Conservation (phyloP, 2,888 invertebrate genomes). For the Chirona hameri region DNA sequence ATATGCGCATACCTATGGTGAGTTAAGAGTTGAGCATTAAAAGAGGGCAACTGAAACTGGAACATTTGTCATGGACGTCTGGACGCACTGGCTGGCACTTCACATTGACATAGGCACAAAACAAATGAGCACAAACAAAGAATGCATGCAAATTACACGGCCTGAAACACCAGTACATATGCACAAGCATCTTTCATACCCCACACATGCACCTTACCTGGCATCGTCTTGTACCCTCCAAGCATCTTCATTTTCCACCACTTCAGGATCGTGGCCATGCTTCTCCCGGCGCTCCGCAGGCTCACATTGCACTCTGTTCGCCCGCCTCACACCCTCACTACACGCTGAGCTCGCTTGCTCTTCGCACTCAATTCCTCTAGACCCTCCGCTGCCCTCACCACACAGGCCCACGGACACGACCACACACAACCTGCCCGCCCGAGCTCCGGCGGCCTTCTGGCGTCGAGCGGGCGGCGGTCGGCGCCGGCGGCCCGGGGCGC, state of each 20-base stretch:
- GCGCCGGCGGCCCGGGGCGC: neutral
- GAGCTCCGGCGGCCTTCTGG: neutral
- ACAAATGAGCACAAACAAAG: too few species aligned
- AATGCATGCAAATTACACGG: too few species aligned
- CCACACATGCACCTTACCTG: slow-evolving; percentile 51
- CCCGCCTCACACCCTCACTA: neutral
- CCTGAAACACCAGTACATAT: too few species aligned
- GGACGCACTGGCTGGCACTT: too few species aligned
- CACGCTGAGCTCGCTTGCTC: neutral
- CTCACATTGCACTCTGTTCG: neutral
- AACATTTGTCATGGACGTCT: too few species aligned
- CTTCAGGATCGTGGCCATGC: slow-evolving; percentile 68
- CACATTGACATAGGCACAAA: too few species aligned
- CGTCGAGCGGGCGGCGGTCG: neutral
- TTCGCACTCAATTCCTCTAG: neutral
- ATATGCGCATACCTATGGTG: too few species aligned
- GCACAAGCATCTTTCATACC: too few species aligned
- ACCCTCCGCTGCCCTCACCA: neutral
- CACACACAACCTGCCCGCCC: neutral
- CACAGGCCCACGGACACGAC: neutral
- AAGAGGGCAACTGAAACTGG: too few species aligned
- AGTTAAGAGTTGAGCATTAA: too few species aligned
- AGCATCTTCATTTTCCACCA: slow-evolving; percentile 72
- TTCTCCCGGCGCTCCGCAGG: too few species aligned
- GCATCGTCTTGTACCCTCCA: slow-evolving; percentile 69